Percentiles rank a stretch among this genome's conserved stretches.
Evolutionary conservation across 2,797 vertebrate species (phyloP).

Genomic region (Sylvilagus floridanus): DNA sequence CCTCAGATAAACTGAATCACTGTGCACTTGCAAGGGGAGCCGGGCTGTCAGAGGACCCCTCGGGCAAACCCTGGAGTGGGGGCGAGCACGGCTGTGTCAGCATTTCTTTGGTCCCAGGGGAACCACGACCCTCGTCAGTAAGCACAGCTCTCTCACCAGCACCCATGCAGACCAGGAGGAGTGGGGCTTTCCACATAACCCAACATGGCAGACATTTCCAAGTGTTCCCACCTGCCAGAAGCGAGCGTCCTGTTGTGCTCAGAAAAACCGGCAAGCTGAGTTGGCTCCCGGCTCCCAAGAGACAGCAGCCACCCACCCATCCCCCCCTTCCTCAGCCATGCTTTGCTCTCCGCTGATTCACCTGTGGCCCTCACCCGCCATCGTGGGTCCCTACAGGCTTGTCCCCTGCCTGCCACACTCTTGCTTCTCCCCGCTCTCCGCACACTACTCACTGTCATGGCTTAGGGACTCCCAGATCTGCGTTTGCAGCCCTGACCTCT

Average conservation of each 20-base stretch:
- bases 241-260: accelerated
- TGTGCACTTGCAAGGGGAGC: neutral
- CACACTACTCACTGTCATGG: too few species aligned
- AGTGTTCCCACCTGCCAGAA: neutral
- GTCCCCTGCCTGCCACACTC: neutral
- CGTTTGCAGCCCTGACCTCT: neutral
- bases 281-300: neutral
- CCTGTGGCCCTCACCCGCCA: neutral
- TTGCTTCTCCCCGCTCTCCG: neutral
- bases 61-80: neutral
- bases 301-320: accelerated
- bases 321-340: too few species aligned
- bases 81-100: accelerated
- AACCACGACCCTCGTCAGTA: neutral
- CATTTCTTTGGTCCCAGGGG: neutral
- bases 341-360: neutral
- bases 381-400: neutral
- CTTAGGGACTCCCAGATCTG: neutral
- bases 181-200: neutral
- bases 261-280: neutral
- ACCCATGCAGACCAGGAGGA: neutral
- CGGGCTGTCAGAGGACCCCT: neutral
- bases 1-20: neutral
- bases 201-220: neutral
- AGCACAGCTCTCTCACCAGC: neutral